Evolutionary conservation across 2,797 vertebrate species (phyloP), one percentile per base, ranked within the genome.

Genomic region (Nyctibius grandis): DNA sequence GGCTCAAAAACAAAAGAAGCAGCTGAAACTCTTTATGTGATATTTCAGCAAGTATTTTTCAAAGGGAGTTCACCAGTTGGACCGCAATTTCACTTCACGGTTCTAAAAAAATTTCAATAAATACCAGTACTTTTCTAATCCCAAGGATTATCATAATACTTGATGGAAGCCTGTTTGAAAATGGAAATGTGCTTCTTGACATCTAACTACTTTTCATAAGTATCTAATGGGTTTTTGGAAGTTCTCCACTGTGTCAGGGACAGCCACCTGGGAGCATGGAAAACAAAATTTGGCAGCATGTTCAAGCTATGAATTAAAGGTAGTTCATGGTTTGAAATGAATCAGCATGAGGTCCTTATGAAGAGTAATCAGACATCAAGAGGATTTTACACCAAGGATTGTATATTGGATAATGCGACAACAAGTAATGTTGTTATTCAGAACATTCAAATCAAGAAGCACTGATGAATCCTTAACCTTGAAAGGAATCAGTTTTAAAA

Each of bases 251-350:
- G 45, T 95, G 85, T 96, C 97, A 96, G 96, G 97, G 81, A 91
- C 80, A 97, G 88, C 92, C 98, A 98, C 97, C 96, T 98, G 98
- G 96, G 91, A 97, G 61, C 69, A 93, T 3, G 89, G 93, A 96
- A 97, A 97, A 95, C 93, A 96, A 96, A 97, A 97, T 97, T 93
- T 98, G 97, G 97, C 97, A 97, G 89, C 89, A 42, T 93, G 78
- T 95, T 97, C 87, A 96, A 94, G 91, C 96, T 96, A 93, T 96
- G 96, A 98, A 97, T 98, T 97, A 98, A 98, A 98, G 97, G 97
- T 97, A 98, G 98, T 98, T 98, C 97, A 96, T 31, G 2, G 94
- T 97, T 97, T 97, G 96, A 97, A 97, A 97, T 86, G 91, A 98
- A 97, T 92, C 97, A 97, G 95, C 95, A 28, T 97, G 97, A 97